Evolutionary conservation across 2,113 vertebrate species (phyloP), one percentile per base, ranked within the genome.

Genomic region (Pica pica): DNA sequence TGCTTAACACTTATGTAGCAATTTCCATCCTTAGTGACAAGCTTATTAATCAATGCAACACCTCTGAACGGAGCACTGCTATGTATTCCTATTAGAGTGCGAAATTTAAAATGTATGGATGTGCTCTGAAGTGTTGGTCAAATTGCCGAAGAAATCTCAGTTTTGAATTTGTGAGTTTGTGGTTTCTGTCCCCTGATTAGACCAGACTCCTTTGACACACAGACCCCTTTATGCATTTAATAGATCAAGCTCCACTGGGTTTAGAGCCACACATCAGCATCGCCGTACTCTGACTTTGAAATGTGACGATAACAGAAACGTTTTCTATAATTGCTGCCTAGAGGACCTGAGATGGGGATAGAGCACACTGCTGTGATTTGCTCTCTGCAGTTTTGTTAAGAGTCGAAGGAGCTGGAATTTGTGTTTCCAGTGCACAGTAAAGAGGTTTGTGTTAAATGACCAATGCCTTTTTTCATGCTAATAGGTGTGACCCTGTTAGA

Each of bases 11-110:
- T 84, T 91, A 79, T 6, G 78, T 93, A 85, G 89, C 83, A 85
- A 79, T 87, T 93, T 96, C 81, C 81, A 85, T 83, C 53, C 70
- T 82, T 0, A 0, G 49, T 89, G 89, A 87, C 89, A 91, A 91
- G 87, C 81, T 95, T 95, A 97, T 94, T 95, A 95, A 97, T 96
- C 91, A 91, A 55, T 79, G 65, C 70, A 89, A 87, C 91, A 92
- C 93, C 53, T 93, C 81, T 94, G 94, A 94, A 96, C 93, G 74
- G 65, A 87, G 53, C 57, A 71, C 73, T 89, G 57, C 83, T 85
- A 47, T 75, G 61, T 95, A 89, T 87, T 93, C 39, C 83, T 91
- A 64, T 87, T 93, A 61, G 65, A 89, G 37, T 84, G 83, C 76
- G 74, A 89, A 89, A 91, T 89, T 65, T 89, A 84, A 91, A 93